Evolutionary conservation across 2,113 vertebrate genomes (phyloP), one percentile per base, ranked within the genome.

Genomic region (Crocuta crocuta): DNA sequence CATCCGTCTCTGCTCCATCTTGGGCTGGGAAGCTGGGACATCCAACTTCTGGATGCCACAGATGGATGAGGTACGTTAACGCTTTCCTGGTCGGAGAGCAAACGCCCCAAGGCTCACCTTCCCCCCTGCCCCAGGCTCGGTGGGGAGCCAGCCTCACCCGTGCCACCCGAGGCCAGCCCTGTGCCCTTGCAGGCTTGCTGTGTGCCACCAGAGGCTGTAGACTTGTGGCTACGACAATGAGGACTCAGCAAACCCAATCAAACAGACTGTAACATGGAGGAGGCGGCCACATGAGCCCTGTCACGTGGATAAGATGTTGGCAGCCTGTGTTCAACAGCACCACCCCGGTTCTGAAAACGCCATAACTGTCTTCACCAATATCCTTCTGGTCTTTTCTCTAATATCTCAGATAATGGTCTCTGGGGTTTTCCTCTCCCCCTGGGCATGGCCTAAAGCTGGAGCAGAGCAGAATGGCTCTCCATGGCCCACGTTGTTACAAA

Each of bases 121-220:
- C 6, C 0, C 39, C 73, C 39, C 45, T 4, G 2, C 0, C 39
- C 73, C 1, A 2, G 11, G 39, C 24, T 28, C 23, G 5, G 73
- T 26, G 73, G 73, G 73, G 39, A 76, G 24, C 24, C 73, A 45
- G 24, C 6, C 73, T 45, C 12, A 0, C 11, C 71, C 2, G 5
- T 13, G 39, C 35, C 35, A 2, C 35, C 35, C 21, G 19, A 39
- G 35, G 70, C 70, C 35, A 23, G 70, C 70, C 4, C 70, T 5
- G 21, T 24, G 35, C 21, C 35, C 73, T 68, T 87, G 28, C 70
- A 50, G 28, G 21, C 26, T 70, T 66, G n/a, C 31, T 87, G 48
- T 61, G 79, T 24, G 17, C 0, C 7, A 19, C 45, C 68, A 48
- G 28, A 71, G 65, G 24, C 23, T 24, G 0, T 11, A 35, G 65